Conservation (phyloP, 2,888 invertebrate species). For the Stenolophus ochropezus region DNA sequence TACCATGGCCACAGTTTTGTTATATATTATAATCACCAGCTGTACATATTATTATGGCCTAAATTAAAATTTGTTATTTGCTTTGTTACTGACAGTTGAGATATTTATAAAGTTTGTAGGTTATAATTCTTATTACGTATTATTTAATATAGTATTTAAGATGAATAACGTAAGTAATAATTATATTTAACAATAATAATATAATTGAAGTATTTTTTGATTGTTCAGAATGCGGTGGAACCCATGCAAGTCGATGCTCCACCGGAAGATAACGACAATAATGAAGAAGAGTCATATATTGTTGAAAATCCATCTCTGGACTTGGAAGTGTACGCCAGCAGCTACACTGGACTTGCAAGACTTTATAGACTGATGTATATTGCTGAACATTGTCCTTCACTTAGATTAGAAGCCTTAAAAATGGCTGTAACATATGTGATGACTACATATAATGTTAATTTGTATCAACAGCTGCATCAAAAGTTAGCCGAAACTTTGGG, state of each 20-base stretch:
- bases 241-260: conserved; percentile 98
- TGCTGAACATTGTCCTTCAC: conserved; percentile 94
- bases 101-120: conserved; percentile 54
- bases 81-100: conserved; percentile 57
- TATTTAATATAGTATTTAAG: conserved; percentile 32
- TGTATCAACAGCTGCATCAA: conserved; percentile 93
- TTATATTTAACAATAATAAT: not conserved
- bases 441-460: conserved; percentile 93
- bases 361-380: conserved; percentile 93
- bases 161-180: conserved; percentile 46
- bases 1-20: conserved; percentile 34
- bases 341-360: conserved; percentile 93
- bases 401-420: conserved; percentile 93
- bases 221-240: conserved; percentile 88
- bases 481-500: conserved; percentile 87
- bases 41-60: conserved; percentile 32
- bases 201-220: conserved; percentile 57
- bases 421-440: conserved; percentile 95
- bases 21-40: not conserved
- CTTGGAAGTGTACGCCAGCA: conserved; percentile 92
- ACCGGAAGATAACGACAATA: conserved; percentile 95
- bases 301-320: conserved; percentile 95
- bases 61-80: conserved; percentile 44
- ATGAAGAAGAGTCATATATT: conserved; percentile 90
- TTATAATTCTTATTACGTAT: conserved; percentile 53